Base-by-base conservation (phyloP, 2,113 vertebrate genomes). In the Corapipo altera region DNA sequence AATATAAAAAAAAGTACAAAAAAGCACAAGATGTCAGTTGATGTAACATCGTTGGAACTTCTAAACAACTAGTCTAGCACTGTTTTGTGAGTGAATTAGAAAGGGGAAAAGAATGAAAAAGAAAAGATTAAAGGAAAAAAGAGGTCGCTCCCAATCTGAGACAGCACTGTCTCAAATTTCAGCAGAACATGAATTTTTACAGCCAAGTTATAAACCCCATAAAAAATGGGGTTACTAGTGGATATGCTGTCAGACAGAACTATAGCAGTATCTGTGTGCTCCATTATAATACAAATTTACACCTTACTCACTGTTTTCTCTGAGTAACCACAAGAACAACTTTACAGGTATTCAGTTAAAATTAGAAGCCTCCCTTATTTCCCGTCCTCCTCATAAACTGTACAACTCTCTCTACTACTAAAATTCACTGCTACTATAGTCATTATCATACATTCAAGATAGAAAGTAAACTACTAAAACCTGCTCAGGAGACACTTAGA, bases 151-250 rank as follows among this genome's bases (percentile, higher is more conserved):
- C 82, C 95, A 97, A 91, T 97, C 97, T 95, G 96, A 97, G 98
- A 97, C 89, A 79, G 82, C 51, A 62, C 33, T 6, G 59, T 96
- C 96, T 88, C 97, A 97, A 98, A 97, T 97, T 97, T 97, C 97
- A 96, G 93, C 94, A 93, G 46, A 94, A 91, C 57, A 77, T 12
- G 2, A 76, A 92, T 95, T 96, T 96, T 79, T 95, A 95, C 81
- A 96, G 96, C 91, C 94, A 94, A 93, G 92, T 88, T 96, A 95
- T 5, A 91, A 96, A 97, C 95, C 97, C 96, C 96, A 82, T 93
- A 90, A 97, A 98, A 98, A 97, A 95, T 57, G 88, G 74, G 91
- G 94, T 27, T 96, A 37, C 85, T 83, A 87, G 90, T 15, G n/a
- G 77, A 72, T 80, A 88, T 54, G 87, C 79, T 67, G 62, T 72